Conservation (phyloP, 2,113 vertebrate genomes). For the Nesogale talazaci region DNA sequence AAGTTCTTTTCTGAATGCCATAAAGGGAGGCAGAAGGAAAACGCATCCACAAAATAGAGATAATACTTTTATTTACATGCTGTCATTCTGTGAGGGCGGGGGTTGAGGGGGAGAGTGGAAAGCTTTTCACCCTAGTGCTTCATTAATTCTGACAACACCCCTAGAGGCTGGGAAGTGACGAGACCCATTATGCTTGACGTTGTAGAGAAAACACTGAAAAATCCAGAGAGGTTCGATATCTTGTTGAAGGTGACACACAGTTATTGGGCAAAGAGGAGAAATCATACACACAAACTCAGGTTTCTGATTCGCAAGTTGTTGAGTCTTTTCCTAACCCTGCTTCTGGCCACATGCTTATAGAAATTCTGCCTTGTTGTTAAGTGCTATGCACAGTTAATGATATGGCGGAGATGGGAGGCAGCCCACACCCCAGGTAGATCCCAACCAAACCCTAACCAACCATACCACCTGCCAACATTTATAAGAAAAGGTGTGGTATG, state of each 20-base stretch:
- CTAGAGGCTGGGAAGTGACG: slow-evolving; percentile 38
- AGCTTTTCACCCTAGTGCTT: slow-evolving; percentile 62
- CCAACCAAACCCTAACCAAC: background rate
- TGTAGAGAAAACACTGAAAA: slow-evolving; percentile 47
- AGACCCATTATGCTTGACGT: slow-evolving; percentile 47
- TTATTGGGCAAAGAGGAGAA: background rate
- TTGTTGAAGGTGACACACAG: slow-evolving; percentile 54
- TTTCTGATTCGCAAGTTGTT: background rate
- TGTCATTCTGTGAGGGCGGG: slow-evolving; percentile 34
- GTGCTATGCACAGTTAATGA: background rate
- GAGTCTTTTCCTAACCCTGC: background rate
- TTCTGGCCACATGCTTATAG: background rate
- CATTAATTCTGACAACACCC: slow-evolving; percentile 65
- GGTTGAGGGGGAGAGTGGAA: background rate
- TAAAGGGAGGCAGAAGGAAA: slow-evolving; percentile 24
- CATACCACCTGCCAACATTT: background rate
- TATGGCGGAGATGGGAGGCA: background rate
- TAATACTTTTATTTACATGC: slow-evolving; percentile 66
- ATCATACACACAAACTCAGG: background rate
- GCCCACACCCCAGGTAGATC: background rate
- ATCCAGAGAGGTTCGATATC: slow-evolving; percentile 23
- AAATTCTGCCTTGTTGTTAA: background rate
- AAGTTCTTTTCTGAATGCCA: slow-evolving; percentile 50
- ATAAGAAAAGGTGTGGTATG: background rate
- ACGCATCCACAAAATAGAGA: slow-evolving; percentile 41